Percentiles rank a stretch among this genome's conserved stretches.
Conservation (phyloP, 2,797 vertebrate genomes). For the Squalus acanthias region DNA sequence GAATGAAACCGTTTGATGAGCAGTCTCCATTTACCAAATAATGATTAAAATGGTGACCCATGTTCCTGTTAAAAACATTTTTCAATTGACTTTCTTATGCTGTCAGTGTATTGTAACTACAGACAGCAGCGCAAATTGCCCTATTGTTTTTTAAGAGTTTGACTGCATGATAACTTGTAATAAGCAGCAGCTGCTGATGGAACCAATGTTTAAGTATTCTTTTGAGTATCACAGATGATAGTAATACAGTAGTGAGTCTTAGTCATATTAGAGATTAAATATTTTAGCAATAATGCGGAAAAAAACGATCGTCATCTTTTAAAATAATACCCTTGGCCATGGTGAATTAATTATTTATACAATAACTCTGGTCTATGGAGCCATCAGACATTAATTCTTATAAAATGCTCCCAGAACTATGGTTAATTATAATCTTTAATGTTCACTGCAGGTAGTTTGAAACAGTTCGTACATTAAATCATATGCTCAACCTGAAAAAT, state of each 20-base stretch:
- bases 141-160: slow-evolving; percentile 23
- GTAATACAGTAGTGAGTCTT: neutral
- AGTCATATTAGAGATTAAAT: slow-evolving; percentile 21
- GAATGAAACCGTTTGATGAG: neutral
- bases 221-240: neutral
- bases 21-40: neutral
- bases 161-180: slow-evolving; percentile 25
- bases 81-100: slow-evolving; percentile 20
- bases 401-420: neutral
- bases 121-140: neutral
- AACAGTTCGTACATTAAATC: slow-evolving; percentile 10
- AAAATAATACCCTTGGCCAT: slow-evolving; percentile 25
- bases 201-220: neutral
- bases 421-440: slow-evolving; percentile 24
- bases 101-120: slow-evolving; percentile 18
- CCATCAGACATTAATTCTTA: slow-evolving; percentile 16
- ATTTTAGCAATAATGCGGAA: slow-evolving; percentile 21
- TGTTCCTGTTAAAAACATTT: neutral
- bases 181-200: neutral
- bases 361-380: slow-evolving; percentile 17
- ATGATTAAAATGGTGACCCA: neutral
- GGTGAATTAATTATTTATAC: slow-evolving; percentile 25
- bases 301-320: slow-evolving; percentile 10
- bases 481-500: neutral
- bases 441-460: neutral